These are phyloP conservation scores for Cynaeus angustus DNA, from an alignment of 2,888 invertebrate genomes.

Conservation along the genomic window DNA sequence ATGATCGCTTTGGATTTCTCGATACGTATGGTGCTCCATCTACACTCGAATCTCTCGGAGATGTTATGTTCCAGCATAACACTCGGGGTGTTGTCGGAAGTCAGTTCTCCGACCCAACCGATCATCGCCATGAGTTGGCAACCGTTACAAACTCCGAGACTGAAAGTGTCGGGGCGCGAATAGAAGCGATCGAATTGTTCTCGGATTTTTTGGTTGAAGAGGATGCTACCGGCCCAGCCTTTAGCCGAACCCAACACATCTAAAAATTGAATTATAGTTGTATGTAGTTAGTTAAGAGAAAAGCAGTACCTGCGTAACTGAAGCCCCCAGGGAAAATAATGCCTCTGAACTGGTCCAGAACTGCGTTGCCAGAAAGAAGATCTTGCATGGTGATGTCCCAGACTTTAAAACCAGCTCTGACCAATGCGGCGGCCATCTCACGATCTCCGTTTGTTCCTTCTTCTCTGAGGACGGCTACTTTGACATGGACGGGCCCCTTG, in stretches of 20 bases:
- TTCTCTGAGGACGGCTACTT: conserved; percentile 94
- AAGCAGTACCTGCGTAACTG: conserved; percentile 89
- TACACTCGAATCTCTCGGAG: conserved; percentile 91
- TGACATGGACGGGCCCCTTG: conserved; percentile 70
- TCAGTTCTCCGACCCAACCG: conserved; percentile 86
- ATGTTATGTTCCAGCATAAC: conserved; percentile 88
- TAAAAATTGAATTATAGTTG: conserved; percentile 64
- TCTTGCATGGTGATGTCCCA: conserved; percentile 98
- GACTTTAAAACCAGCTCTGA: conserved; percentile 91
- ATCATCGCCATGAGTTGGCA: conserved; percentile 96
- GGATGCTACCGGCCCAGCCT: conserved; percentile 96
- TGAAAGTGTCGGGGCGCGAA: conserved; percentile 88
- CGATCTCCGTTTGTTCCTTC: conserved; percentile 98
- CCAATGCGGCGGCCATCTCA: conserved; percentile 95
- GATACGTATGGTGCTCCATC: conserved; percentile 75
- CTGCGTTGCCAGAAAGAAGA: conserved; percentile 80
- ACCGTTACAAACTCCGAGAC: conserved; percentile 98
- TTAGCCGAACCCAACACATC: conserved; percentile 97
- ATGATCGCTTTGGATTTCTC: conserved; percentile 85
- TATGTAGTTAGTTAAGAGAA: conserved; percentile 13
- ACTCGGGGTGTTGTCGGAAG: conserved; percentile 71
- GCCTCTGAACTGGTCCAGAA: conserved; percentile 88
- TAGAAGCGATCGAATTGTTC: conserved; percentile 86
- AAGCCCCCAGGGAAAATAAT: conserved; percentile 98
- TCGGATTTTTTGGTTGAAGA: conserved; percentile 84